Conservation (phyloP, 2,888 invertebrate genomes). For the Fragum sueziense region DNA sequence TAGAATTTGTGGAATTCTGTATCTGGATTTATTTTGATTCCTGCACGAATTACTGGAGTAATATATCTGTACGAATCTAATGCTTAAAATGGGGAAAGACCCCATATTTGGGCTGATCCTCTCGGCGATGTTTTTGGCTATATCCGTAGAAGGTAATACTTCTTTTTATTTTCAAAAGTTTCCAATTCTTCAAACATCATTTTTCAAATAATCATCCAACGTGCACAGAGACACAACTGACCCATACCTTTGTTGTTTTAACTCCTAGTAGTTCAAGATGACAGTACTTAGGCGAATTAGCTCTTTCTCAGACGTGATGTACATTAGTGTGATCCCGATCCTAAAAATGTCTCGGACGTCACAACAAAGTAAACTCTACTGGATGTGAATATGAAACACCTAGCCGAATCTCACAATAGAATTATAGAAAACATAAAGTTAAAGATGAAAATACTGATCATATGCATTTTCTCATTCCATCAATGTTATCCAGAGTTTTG, state of each 20-base stretch:
- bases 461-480: neutral
- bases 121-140: neutral
- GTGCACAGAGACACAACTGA: no score
- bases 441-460: neutral
- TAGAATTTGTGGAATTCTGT: neutral
- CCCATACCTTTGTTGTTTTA: no score
- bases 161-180: no score
- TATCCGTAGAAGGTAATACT: slow-evolving; percentile 13
- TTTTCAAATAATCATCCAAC: no score
- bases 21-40: neutral
- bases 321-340: no score
- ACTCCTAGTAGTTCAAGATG: no score
- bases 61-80: neutral
- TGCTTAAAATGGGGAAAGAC: slow-evolving; percentile 3
- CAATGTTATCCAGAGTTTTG: neutral
- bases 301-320: no score
- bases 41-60: neutral
- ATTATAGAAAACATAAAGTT: neutral
- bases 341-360: no score
- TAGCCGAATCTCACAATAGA: neutral
- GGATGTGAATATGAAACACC: neutral
- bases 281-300: no score
- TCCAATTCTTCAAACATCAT: no score
- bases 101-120: slow-evolving; percentile 6
- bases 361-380: no score